Evolutionary conservation across 2,888 invertebrate genomes (phyloP), one percentile per base, ranked within the genome.

Genomic region (Apeira syringaria): DNA sequence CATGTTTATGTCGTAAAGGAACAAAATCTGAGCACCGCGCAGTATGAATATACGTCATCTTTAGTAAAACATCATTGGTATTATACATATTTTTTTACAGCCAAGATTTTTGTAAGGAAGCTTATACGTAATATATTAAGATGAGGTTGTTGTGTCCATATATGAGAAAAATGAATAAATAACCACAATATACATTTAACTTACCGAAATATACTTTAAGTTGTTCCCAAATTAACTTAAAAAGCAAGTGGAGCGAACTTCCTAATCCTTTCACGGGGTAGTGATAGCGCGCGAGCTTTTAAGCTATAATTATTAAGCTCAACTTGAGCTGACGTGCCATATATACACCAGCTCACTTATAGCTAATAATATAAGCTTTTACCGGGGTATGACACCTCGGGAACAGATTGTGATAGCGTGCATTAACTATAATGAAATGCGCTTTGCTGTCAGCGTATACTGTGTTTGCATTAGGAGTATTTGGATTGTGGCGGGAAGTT

Each of bases 291-390:
- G 66, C 67, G 73, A 78, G 87, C 84, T 88, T 87, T 87, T 80
- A 82, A 81, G 84, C 81, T 87, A 79, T 87, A 87, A 81, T 87
- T 84, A 83, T 86, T 80, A 80, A 81, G 80, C 80, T 74, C 68
- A 74, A 80, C 76, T 84, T 79, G 73, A 72, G 64, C 70, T 59
- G 57, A 54, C 64, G 61, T 64, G 71, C 73, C 66, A 67, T 60
- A 55, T 69, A 67, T 60, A 55, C 69, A 62, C 60, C 50, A 63
- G 73, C 75, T 79, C 39, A n/a, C n/a, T n/a, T n/a, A 46, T 31
- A 46, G 38, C 29, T 75, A 70, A 67, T 65, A 67, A 38, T 28
- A 29, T 65, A 74, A 78, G 70, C 66, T 72, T 64, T 62, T 69
- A 70, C 64, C 64, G 67, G 64, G 47, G 50, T 58, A 53, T 58